phyloP scores from a whole-genome alignment of 2,797 vertebrate genomes.

The Caiman crocodilus region DNA sequence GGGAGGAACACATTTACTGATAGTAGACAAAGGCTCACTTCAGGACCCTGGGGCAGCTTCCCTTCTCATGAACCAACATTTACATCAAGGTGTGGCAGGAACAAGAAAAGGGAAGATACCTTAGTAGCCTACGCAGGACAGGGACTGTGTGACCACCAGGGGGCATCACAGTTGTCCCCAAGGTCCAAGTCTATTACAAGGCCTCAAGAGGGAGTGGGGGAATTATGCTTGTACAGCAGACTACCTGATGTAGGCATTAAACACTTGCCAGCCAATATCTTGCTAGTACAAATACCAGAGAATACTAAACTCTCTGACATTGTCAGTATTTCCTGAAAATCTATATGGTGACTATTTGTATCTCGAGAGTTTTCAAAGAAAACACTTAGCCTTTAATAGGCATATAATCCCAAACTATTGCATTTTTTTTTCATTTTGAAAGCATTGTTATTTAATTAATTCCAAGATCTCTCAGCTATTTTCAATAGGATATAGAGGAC shows the following conservation, averaged over 20 bases:
- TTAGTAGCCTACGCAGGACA: too few relatives aligned
- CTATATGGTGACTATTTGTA: background rate
- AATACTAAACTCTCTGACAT: rapidly evolving
- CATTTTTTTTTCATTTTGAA: background rate
- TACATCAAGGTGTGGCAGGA: too few relatives aligned
- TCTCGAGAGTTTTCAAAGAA: constrained; percentile 2
- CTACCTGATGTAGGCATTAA: background rate
- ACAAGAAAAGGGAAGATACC: too few relatives aligned
- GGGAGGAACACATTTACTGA: too few relatives aligned
- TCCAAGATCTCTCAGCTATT: background rate
- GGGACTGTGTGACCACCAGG: too few relatives aligned
- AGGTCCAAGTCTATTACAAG: too few relatives aligned
- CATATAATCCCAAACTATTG: background rate
- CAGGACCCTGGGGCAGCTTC: too few relatives aligned
- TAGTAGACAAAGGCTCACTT: too few relatives aligned
- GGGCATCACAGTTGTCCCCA: too few relatives aligned
- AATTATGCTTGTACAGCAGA: background rate
- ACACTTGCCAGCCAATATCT: background rate
- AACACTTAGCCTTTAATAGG: background rate
- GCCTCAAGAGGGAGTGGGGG: background rate
- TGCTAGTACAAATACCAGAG: background rate
- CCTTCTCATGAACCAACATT: too few relatives aligned
- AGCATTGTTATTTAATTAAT: background rate
- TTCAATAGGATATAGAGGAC: background rate
- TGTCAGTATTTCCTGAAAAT: constrained; percentile 25